Evolutionary conservation across 2,888 invertebrate genomes (phyloP), one percentile per base, ranked within the genome.

Genomic region (Thalpophila matura): DNA sequence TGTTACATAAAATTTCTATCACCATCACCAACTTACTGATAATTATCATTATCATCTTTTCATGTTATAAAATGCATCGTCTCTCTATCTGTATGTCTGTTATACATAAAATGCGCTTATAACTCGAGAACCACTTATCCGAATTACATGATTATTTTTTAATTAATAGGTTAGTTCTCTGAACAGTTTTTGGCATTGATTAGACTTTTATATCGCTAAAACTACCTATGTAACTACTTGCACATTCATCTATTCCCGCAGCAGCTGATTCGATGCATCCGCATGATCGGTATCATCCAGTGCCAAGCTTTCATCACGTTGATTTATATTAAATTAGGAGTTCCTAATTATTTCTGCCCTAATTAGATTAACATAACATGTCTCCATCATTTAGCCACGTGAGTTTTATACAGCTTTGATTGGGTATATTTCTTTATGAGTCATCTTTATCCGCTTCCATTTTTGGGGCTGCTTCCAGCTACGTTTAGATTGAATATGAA

Each of bases 261-360:
- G 20, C 46, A 67, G 51, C 31, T 47, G 59, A 22, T 4, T 29
- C 14, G 20, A 29, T 20, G 22, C 40, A 51, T 46, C 35, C 26
- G 46, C 42, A 47, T 59, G 31, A 43, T 53, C 31, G 14, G 37
- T 57, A 51, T 6, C n/a, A 42, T 27, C 42, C 18, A 59, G 51
- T 67, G 66, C 66, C 68, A 66, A 66, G 37, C 51, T 60, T 37
- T 31, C 67, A 59, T 67, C 42, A 29, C 31, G 45, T 40, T 14
- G 42, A 47, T 12, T 53, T 37, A 7, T 12, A 37, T 42, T 37
- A 7, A 47, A 51, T 47, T 37, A 67, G 29, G 26, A 46, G 37
- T 46, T 20, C 35, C 12, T 43, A 45, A 57, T 65, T 27, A 57
- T 58, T 29, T 42, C 46, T 26, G 26, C 20, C 18, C 29, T 53